Percentiles rank a stretch among this genome's conserved stretches.
Evolutionary conservation across 2,888 invertebrate genomes (phyloP).

Genomic region (Diloba caeruleocephala): DNA sequence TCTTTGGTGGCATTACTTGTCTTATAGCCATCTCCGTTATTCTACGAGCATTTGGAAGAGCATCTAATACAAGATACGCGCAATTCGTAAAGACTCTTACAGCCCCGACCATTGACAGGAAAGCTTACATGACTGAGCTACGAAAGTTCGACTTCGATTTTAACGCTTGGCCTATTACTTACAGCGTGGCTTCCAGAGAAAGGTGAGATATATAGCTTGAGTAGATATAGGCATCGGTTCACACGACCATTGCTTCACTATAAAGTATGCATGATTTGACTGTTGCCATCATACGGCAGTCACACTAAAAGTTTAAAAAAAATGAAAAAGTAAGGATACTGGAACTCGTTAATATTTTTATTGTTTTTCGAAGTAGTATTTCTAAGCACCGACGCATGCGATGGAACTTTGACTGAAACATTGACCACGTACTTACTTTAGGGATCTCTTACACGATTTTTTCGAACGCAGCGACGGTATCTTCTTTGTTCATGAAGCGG

Average conservation of each 20-base stretch:
- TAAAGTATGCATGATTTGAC: too few relatives aligned
- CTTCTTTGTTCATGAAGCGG: too few relatives aligned
- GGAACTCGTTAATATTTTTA: too few relatives aligned
- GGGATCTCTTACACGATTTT: too few relatives aligned
- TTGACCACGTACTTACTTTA: too few relatives aligned
- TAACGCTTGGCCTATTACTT: conserved; percentile 95
- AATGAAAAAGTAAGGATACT: too few relatives aligned
- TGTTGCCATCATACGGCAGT: too few relatives aligned
- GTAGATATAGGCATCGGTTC: not conserved
- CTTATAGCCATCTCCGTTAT: conserved; percentile 91
- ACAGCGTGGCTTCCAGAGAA: conserved; percentile 55
- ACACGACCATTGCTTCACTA: not conserved
- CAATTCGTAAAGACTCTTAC: conserved; percentile 91
- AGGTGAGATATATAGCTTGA: conserved; percentile 55
- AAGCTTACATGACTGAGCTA: conserved; percentile 87
- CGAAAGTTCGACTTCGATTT: conserved; percentile 96
- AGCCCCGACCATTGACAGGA: conserved; percentile 65
- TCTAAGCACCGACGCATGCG: too few relatives aligned
- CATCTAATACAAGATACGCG: conserved; percentile 91
- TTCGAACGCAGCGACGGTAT: too few relatives aligned
- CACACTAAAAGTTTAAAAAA: too few relatives aligned
- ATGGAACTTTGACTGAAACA: too few relatives aligned
- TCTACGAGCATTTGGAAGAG: conserved; percentile 91
- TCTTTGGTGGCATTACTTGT: conserved; percentile 91
- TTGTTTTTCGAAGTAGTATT: too few relatives aligned